Percentiles rank a stretch among this genome's conserved stretches.
These are phyloP conservation scores for Galerucella nymphaeae DNA, from an alignment of 2,888 invertebrate genomes.

Conservation along the genomic window DNA sequence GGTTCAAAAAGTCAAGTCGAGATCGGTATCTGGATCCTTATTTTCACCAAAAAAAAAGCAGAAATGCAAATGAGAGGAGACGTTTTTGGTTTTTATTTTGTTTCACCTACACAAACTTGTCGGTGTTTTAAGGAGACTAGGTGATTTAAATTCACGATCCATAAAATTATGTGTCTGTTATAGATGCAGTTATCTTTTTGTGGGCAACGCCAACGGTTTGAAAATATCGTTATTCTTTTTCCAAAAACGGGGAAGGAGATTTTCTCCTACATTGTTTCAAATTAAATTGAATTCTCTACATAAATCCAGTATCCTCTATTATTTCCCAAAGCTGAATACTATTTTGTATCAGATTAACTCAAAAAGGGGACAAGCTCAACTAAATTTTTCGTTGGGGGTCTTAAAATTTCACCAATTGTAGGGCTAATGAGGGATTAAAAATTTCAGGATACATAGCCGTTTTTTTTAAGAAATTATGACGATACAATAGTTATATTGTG, in stretches of 20 bases:
- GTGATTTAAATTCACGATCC: background rate
- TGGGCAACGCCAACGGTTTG: background rate
- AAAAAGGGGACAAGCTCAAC: no score
- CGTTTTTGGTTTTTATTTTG: background rate
- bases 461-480: background rate
- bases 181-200: background rate
- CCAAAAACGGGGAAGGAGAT: no score
- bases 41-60: background rate
- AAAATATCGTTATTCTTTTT: background rate
- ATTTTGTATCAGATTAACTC: no score
- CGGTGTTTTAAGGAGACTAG: background rate
- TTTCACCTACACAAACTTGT: constrained; percentile 6
- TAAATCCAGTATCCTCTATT: no score
- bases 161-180: background rate
- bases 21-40: background rate
- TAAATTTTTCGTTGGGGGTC: no score
- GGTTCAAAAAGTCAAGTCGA: background rate
- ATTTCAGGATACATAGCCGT: no score
- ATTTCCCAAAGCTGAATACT: no score
- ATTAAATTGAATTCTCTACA: no score
- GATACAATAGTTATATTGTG: background rate
- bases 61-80: background rate
- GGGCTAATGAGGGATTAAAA: no score
- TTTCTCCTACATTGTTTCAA: no score
- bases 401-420: no score